Evolutionary conservation across 2,113 vertebrate genomes (phyloP), one percentile per base, ranked within the genome.

Genomic region (Psilopsiagon aymara): DNA sequence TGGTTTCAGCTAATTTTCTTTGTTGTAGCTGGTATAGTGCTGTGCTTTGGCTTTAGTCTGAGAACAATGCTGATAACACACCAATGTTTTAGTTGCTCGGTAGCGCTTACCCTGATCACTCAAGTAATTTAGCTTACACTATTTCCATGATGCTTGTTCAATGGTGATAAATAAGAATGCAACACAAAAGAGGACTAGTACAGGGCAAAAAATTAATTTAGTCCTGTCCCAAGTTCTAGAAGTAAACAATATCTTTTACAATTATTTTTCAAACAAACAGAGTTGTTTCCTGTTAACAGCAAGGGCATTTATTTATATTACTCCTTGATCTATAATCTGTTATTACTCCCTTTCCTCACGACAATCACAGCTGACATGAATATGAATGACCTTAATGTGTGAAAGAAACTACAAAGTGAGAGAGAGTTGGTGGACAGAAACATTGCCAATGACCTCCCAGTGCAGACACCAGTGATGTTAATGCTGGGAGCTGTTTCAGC

Each of bases 401-500:
- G 47, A 86, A 92, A 69, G 35, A 82, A 91, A 35, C 35, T 44
- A 28, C 19, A 41, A 86, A 83, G 35, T 27, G 23, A 47, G 46
- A 76, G 39, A 44, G 28, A n/a, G 4, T 2, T 71, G 64, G n/a
- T 29, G 41, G 29, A 35, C 25, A 44, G 64, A 84, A 75, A 25
- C 7, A 90, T 92, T 78, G 37, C 37, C 33, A 53, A 3, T 18
- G 73, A 71, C 25, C 43, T 92, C 41, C 31, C 51, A 68, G 28
- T 1, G 3, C 63, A 70, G 41, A 19, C 68, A 29, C 31, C 7
- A 43, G 13, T 0, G 2, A n/a, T 6, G 2, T 25, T 82, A 62
- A 59, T 43, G 28, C 71, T 33, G 29, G 23, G 43, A 68, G 57
- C 20, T 62, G 9, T 46, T 82, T 85, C 75, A 77, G 70, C 52